Evolutionary conservation across 2,888 invertebrate species (phyloP).

Genomic region (Melikaiella ostensackeni): DNA sequence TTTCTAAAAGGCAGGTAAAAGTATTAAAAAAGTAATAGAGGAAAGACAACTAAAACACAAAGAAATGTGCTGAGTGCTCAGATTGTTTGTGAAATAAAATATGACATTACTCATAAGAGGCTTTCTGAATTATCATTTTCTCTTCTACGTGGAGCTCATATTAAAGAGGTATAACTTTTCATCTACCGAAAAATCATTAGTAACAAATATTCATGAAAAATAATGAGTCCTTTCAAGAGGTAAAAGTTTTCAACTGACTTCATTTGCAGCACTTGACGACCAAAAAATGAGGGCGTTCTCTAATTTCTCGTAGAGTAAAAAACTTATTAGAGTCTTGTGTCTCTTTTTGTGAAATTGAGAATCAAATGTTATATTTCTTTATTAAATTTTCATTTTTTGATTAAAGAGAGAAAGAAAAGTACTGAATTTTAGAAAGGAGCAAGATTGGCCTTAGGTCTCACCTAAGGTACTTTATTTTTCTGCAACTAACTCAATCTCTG

Average conservation of each 20-base stretch:
- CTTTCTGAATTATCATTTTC: neutral
- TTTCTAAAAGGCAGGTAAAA: neutral
- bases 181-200: neutral
- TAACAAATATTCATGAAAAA: neutral
- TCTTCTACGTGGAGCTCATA: neutral
- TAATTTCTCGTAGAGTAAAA: constrained; percentile 12
- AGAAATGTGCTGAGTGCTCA: neutral
- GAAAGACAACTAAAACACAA: constrained; percentile 3
- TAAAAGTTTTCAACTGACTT: neutral
- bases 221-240: constrained; percentile 5
- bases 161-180: neutral
- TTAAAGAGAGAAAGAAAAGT: neutral
- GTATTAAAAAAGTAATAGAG: neutral
- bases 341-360: neutral
- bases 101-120: neutral
- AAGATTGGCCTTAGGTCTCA: neutral
- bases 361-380: neutral
- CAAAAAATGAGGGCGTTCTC: neutral
- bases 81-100: neutral
- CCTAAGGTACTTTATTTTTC: neutral
- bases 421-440: neutral
- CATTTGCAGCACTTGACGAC: neutral
- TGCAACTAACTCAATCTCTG: neutral
- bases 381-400: neutral
- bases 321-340: neutral